These are phyloP conservation scores for Percina caprodes DNA, from an alignment of 2,113 vertebrate species.

Conservation along the genomic window DNA sequence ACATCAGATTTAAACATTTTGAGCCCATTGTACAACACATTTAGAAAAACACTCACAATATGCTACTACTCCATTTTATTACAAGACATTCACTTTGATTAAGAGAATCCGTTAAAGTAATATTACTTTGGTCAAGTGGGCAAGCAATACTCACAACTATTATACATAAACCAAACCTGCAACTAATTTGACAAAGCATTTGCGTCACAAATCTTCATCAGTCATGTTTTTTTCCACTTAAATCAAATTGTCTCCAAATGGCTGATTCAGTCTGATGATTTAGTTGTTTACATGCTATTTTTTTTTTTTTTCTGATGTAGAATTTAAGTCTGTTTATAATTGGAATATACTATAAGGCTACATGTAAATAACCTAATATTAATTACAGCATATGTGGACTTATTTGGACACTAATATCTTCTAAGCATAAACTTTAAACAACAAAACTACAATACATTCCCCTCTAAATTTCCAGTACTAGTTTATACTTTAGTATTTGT, in stretches of 20 bases:
- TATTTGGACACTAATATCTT: background rate
- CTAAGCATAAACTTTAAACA: background rate
- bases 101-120: background rate
- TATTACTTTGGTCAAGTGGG: background rate
- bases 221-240: background rate
- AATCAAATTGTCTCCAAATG: background rate
- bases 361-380: conserved; percentile 34
- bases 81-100: background rate
- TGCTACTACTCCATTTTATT: background rate
- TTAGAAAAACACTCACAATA: background rate
- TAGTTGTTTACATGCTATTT: conserved; percentile 11
- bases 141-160: background rate
- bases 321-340: conserved; percentile 18
- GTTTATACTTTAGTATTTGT: conserved; percentile 5
- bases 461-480: background rate
- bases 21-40: background rate
- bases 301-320: conserved; percentile 38
- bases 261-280: conserved; percentile 7
- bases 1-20: background rate
- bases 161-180: conserved; percentile 10
- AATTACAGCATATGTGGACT: conserved; percentile 7
- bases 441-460: background rate
- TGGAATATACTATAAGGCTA: conserved; percentile 10
- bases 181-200: conserved; percentile 14
- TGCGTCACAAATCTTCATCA: conserved; percentile 16